A percentile compares a stretch with the other conserved stretches of the same genome.
Evolutionary conservation across 2,888 invertebrate genomes (phyloP).

Genomic region (Trachelus iudaicus): DNA sequence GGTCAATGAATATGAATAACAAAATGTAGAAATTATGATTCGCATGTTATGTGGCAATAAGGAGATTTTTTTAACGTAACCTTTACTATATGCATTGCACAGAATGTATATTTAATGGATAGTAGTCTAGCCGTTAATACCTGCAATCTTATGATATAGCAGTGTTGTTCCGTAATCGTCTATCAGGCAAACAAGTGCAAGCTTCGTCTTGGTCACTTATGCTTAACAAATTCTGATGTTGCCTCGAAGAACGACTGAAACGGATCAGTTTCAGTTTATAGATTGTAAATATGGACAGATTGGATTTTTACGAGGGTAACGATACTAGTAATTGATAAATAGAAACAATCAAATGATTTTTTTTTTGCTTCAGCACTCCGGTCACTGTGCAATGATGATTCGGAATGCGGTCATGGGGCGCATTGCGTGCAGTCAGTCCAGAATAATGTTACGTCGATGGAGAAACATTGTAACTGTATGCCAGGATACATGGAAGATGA

Average conservation of each 20-base stretch:
- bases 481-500: slow-evolving; percentile 73
- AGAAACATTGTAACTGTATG: slow-evolving; percentile 58
- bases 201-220: not conserved
- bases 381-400: slow-evolving; percentile 72
- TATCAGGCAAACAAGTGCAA: not conserved
- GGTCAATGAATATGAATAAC: slow-evolving; percentile 30
- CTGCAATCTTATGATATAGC: not conserved
- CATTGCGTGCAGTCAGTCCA: slow-evolving; percentile 66
- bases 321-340: not conserved
- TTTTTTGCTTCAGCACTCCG: slow-evolving; percentile 66
- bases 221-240: not conserved
- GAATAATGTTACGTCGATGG: slow-evolving; percentile 37
- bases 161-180: not conserved
- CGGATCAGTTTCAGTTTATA: not conserved
- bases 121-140: slow-evolving; percentile 1
- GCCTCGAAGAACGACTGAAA: not conserved
- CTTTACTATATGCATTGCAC: not conserved
- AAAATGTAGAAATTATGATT: slow-evolving; percentile 22
- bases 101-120: slow-evolving; percentile 1
- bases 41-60: slow-evolving; percentile 30
- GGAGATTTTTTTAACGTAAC: slow-evolving; percentile 9
- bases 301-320: not conserved
- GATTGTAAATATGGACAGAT: not conserved
- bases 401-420: slow-evolving; percentile 75
- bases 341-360: not conserved